Evolutionary conservation across 2,888 invertebrate species (phyloP).

Genomic region (Drosophila affinis): DNA sequence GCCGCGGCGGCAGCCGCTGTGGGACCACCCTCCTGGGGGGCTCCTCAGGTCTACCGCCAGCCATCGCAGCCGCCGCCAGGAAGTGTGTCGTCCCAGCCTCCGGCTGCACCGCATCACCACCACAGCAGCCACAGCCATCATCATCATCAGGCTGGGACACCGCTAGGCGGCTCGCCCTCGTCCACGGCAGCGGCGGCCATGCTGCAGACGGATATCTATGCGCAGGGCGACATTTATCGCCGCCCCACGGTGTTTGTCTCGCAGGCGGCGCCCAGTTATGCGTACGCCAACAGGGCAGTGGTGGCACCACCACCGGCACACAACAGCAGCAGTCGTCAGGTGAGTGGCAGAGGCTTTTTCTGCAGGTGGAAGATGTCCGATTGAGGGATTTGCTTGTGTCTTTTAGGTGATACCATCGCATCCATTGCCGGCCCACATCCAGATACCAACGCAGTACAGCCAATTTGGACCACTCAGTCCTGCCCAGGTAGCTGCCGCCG

Average conservation of each 20-base stretch:
- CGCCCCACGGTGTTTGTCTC: constrained; percentile 89
- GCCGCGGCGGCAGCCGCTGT: constrained; percentile 80
- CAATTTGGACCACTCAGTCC: constrained; percentile 84
- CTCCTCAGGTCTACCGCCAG: constrained; percentile 83
- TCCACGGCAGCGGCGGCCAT: constrained; percentile 80
- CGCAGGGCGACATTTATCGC: constrained; percentile 86
- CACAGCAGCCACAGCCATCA: constrained; percentile 67
- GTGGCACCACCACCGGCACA: constrained; percentile 84
- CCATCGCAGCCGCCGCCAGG: constrained; percentile 68
- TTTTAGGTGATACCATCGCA: constrained; percentile 87
- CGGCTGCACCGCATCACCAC: constrained; percentile 60
- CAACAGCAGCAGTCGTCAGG: constrained; percentile 84
- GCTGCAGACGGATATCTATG: constrained; percentile 83
- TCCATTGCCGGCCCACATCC: constrained; percentile 92
- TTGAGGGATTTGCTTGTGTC: constrained; percentile 3
- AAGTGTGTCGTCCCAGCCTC: constrained; percentile 42
- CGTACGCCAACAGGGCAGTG: constrained; percentile 81
- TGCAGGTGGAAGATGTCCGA: too few species aligned
- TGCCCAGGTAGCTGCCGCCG: constrained; percentile 83
- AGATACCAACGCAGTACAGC: constrained; percentile 88
- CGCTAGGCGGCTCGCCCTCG: constrained; percentile 83
- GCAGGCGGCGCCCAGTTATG: constrained; percentile 83
- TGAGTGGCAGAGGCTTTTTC: constrained; percentile 47
- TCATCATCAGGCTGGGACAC: constrained; percentile 85
- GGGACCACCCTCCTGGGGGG: constrained; percentile 82